Percentiles rank a stretch among this genome's conserved stretches.
Conservation (phyloP, 2,888 invertebrate species). For the Parapristionchus giblindavisi region DNA sequence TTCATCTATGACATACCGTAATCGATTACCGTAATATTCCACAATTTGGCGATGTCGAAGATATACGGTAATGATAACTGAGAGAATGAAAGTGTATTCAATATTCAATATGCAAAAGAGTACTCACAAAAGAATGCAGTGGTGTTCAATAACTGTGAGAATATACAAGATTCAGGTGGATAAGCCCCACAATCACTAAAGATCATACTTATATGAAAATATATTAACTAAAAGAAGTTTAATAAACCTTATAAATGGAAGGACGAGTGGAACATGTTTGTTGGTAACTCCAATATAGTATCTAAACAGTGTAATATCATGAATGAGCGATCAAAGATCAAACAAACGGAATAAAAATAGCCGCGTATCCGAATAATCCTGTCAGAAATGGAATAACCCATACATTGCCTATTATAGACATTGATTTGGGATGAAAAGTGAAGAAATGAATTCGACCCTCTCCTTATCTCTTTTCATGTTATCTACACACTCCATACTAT, state of each 20-base stretch:
- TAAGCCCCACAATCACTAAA: constrained; percentile 6
- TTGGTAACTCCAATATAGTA: neutral
- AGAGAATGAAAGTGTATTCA: neutral
- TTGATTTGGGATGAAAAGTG: too few relatives aligned
- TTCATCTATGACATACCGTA: constrained; percentile 33
- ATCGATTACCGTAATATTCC: constrained; percentile 56
- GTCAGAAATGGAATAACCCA: constrained; percentile 26
- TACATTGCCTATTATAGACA: neutral
- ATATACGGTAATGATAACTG: constrained; percentile 50
- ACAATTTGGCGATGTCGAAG: constrained; percentile 56
- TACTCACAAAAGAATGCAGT: constrained; percentile 41
- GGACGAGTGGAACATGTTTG: neutral
- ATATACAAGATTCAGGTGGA: constrained; percentile 41
- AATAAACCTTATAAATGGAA: constrained; percentile 16
- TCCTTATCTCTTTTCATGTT: neutral
- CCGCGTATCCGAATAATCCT: neutral
- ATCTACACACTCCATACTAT: neutral
- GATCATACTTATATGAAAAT: neutral
- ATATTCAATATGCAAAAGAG: neutral
- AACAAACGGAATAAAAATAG: constrained; percentile 21
- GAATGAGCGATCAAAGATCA: too few relatives aligned
- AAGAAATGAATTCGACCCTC: constrained; percentile 7
- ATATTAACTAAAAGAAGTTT: neutral
- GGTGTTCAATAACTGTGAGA: constrained; percentile 42
- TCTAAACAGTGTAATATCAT: neutral